A percentile compares a stretch with the other conserved stretches of the same genome.
Conservation (phyloP, 2,113 vertebrate genomes). For the Taxidea taxus region DNA sequence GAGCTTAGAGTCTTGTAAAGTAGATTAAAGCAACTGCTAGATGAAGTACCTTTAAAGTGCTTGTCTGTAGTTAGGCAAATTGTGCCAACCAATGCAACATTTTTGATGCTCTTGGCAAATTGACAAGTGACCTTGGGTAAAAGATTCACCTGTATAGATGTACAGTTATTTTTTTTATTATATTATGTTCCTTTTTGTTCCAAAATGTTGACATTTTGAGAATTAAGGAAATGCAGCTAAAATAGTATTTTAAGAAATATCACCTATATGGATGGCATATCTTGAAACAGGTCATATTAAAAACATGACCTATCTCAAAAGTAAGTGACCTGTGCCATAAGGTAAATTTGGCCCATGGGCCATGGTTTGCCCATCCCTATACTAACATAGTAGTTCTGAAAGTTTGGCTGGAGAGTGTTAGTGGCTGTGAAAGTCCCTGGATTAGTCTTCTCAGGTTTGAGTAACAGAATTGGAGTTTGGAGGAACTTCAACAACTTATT, state of each 20-base stretch:
- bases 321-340: not conserved
- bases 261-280: not conserved
- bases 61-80: not conserved
- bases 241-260: not conserved
- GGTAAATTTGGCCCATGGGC: not conserved
- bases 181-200: not conserved
- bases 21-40: not conserved
- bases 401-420: not conserved
- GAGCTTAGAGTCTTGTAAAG: constrained; percentile 1
- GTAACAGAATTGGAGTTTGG: not conserved
- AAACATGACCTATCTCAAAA: not conserved
- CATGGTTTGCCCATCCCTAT: not conserved
- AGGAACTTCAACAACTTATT: not conserved
- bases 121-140: not conserved
- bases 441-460: not conserved
- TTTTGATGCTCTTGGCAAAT: constrained; percentile 4
- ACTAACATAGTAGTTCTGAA: not conserved
- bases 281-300: not conserved
- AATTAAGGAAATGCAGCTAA: not conserved
- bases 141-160: not conserved
- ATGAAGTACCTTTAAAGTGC: constrained; percentile 9
- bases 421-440: not conserved
- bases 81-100: not conserved
- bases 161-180: not conserved
- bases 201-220: not conserved